Evolutionary conservation across 2,113 vertebrate genomes (phyloP).

Genomic region (Bettongia penicillata): DNA sequence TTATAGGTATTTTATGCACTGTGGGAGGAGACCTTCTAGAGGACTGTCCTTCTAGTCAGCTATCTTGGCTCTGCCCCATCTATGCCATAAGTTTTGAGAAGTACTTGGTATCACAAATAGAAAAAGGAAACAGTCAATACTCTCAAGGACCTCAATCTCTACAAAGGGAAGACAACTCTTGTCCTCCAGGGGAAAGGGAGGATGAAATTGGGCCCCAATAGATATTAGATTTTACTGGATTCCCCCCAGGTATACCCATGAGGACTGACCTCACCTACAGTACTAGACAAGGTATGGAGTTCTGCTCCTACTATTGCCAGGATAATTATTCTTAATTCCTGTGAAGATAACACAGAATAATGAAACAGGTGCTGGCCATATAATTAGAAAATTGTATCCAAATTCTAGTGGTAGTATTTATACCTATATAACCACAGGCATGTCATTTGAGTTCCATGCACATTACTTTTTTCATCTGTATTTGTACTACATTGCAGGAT

Average conservation of each 20-base stretch:
- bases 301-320: neutral
- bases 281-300: too few species aligned
- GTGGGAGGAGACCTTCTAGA: too few species aligned
- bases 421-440: neutral
- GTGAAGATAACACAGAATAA: neutral
- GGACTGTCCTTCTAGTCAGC: too few species aligned
- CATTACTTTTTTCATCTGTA: neutral
- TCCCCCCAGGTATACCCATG: neutral
- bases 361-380: neutral
- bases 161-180: neutral
- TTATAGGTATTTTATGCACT: too few species aligned
- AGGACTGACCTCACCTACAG: neutral
- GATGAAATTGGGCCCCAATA: neutral
- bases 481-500: neutral
- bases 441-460: neutral
- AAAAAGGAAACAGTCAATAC: neutral
- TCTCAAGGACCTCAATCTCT: neutral
- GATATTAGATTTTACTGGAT: neutral
- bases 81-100: neutral
- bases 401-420: neutral
- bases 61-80: too few species aligned
- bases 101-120: neutral
- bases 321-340: neutral
- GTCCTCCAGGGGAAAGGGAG: neutral
- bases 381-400: neutral